Base-by-base conservation (phyloP, 2,113 vertebrate genomes). In the Tachysurus fulvidraco region DNA sequence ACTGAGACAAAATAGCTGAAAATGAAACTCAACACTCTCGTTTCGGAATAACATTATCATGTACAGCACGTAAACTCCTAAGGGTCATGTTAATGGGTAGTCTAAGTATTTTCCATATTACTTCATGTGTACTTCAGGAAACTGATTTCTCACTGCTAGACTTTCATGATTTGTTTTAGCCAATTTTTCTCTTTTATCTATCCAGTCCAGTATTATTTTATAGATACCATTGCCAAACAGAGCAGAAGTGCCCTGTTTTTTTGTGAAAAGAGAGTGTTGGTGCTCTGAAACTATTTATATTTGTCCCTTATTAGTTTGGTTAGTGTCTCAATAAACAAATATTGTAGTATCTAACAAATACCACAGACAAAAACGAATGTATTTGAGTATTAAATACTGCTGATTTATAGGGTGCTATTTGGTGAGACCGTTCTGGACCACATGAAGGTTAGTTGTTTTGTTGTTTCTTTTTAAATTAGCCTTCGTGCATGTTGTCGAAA, bases 401-500 rank as follows among this genome's bases (percentile, higher is more conserved):
- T 59, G 8, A 41, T 80, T 41, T 81, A 81, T 13, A 19, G 7
- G 52, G 74, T 77, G 25, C 50, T 54, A 25, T 65, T 25, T 17
- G 17, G 23, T 65, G 62, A 87, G 46, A 41, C n/a, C 36, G 50
- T 52, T 83, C 46, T 87, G 54, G 55, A 67, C 41, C 64, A 83
- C 80, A 78, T 78, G 46, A 52, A 74, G 28, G 85, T 86, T 74
- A 86, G 85, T 62, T 30, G 25, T 60, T 59, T 60, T 23, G 36
- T 46, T 23, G 21, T 23, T 57, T 21, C 36, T 23, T 30, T 60
- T 55, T 76, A 3, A 5, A 25, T 82, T 84, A 4, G 79, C 84
- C 81, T 88, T 92, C 96, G 95, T 96, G 95, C 96, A 96, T 90
- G 88, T 65, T 87, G 83, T 90, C 87, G 89, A 92, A 89, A 88